A percentile compares a stretch with the other conserved stretches of the same genome.
phyloP scores from a whole-genome alignment of 2,797 vertebrate genomes.

The Tympanoctomys barrerae region DNA sequence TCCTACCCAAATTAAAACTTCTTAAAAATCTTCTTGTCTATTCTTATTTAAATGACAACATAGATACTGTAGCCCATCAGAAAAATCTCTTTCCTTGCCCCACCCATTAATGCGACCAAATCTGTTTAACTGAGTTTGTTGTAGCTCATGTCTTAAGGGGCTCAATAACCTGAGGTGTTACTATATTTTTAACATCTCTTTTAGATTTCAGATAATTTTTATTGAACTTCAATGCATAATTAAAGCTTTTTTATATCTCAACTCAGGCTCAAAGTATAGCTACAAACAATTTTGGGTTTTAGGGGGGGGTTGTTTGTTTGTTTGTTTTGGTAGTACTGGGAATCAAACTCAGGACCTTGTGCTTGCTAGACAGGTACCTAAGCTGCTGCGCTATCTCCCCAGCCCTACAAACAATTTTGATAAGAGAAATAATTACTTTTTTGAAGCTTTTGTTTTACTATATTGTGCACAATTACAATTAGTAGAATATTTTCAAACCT shows the following conservation, averaged over 20 bases:
- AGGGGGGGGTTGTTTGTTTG: too few relatives aligned
- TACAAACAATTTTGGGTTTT: background rate
- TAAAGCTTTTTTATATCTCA: background rate
- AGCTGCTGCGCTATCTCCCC: too few relatives aligned
- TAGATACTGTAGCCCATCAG: background rate
- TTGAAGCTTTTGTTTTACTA: background rate
- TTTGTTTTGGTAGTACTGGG: too few relatives aligned
- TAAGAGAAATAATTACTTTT: constrained; percentile 25
- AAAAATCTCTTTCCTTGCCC: background rate
- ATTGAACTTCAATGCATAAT: constrained; percentile 20
- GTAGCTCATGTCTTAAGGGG: background rate
- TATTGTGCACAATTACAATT: constrained; percentile 28
- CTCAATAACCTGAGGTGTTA: background rate
- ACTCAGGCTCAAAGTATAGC: background rate
- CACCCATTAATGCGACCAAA: background rate
- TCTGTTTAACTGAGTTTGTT: constrained; percentile 32
- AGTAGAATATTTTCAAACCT: constrained; percentile 28
- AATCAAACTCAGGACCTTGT: too few relatives aligned
- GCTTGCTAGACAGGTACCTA: too few relatives aligned
- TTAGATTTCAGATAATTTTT: constrained; percentile 23
- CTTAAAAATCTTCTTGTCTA: background rate
- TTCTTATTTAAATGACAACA: background rate
- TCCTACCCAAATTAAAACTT: background rate
- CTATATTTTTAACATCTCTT: background rate
- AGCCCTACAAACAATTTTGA: background rate